Base-by-base conservation (phyloP, 2,888 invertebrate species). In the Biston stratarius region DNA sequence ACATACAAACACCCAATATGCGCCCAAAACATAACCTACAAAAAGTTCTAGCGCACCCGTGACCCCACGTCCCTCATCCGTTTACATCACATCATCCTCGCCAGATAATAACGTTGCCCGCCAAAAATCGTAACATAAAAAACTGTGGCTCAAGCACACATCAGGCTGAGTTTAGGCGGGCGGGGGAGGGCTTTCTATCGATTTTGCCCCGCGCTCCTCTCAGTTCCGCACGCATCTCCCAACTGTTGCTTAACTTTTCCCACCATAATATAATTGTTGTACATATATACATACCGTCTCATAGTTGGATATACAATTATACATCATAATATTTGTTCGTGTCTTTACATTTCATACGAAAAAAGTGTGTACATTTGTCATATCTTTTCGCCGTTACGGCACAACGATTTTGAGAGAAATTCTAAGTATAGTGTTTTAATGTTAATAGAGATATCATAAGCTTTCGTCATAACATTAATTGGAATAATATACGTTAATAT, bases 191-290 rank as follows among this genome's bases (percentile, higher is more conserved):
- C 79, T 82, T 79, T 86, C 87, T 91, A 91, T 91, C 89, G 91
- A 91, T 91, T 92, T 93, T 91, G 82, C 84, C 78, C 80, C 79
- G 62, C 78, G 79, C 82, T 82, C 80, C 83, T 74, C 81, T 61
- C 45, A 10, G 68, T 83, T 82, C 83, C 83, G 76, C 83, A 89
- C 91, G 87, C 89, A 87, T 86, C 89, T 90, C 90, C 33, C 63
- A 93, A 92, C 93, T 93, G 93, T 93, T 93, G 93, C 92, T 92
- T 84, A 83, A 83, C 79, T 79, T 77, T 69, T 80, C 73, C 77
- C 82, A 40, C 45, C 82, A 49, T 49, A 56, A 60, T 62, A 70
- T 42, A 47, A 70, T 42, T 47, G 52, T 51, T 57, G 48, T 40
- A 38, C 57, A 36, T 49, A 40, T 49, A 59, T 48, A 36, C 12